These are phyloP conservation scores for Trichogramma pretiosum DNA, from an alignment of 1,140 invertebrate genomes.

Conservation along the genomic window DNA sequence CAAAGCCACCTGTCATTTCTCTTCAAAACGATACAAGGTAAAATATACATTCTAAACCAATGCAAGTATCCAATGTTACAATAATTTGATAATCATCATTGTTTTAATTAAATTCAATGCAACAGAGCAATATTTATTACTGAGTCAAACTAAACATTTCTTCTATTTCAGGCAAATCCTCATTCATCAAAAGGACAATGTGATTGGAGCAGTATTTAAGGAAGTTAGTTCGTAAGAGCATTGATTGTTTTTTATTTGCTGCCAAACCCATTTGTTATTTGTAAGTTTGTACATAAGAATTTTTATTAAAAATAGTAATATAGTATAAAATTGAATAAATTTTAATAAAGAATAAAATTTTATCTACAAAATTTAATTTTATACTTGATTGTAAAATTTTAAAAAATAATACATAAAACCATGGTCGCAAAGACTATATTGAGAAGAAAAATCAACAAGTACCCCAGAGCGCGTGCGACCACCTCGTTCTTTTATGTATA, in stretches of 20 bases:
- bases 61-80: no score
- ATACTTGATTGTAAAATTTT: no score
- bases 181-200: conserved; percentile 37
- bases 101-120: conserved; percentile 9
- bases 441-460: no score
- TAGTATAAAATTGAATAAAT: no score
- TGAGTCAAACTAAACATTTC: conserved; percentile 17
- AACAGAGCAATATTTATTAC: conserved; percentile 13
- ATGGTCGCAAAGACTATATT: no score
- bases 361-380: no score
- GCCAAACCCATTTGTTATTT: no score
- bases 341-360: no score
- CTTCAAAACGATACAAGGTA: conserved; percentile 41
- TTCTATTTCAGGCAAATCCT: conserved; percentile 39
- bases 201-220: conserved; percentile 43
- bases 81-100: not conserved
- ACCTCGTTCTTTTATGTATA: no score
- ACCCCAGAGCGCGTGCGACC: no score
- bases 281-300: not conserved
- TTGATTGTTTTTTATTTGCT: not conserved
- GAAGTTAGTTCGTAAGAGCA: conserved; percentile 27
- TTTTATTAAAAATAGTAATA: not conserved
- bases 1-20: conserved; percentile 33
- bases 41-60: no score
- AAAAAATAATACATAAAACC: no score